Evolutionary conservation across 92 coral and sea anemone genomes (phyloP).

Genomic region (Zoanthus solanderi): DNA sequence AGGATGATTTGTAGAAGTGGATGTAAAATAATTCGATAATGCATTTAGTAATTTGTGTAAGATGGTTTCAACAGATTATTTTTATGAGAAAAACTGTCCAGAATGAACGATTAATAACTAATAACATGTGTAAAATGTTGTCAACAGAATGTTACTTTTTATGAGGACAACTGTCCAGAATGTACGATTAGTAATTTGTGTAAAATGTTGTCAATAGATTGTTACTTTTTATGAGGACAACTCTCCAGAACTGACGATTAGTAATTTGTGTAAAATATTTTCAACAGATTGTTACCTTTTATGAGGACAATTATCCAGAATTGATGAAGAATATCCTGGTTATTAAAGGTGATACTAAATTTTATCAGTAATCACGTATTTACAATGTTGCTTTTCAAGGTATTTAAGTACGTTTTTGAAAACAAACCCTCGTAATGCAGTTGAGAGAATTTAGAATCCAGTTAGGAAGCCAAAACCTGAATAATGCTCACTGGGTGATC

Average conservation of each 20-base stretch:
- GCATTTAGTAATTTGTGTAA: background rate
- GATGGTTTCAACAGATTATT: conserved; percentile 52
- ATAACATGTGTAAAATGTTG: no score
- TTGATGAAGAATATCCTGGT: conserved; percentile 79
- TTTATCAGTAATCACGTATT: background rate
- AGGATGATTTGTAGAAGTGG: no score
- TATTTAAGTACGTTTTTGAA: background rate
- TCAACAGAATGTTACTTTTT: no score
- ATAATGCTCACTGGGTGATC: no score
- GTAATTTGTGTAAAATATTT: background rate
- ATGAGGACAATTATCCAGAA: conserved; percentile 85
- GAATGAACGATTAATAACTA: conserved; percentile 73
- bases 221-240: no score
- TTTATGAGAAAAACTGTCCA: conserved; percentile 85
- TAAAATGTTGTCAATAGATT: no score
- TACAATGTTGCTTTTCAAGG: background rate
- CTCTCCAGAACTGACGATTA: no score
- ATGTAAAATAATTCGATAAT: no score
- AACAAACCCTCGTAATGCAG: background rate
- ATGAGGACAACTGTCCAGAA: no score
- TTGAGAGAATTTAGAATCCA: background rate
- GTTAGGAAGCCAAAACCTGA: background rate
- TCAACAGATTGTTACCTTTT: conserved; percentile 69
- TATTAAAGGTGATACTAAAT: conserved; percentile 67
- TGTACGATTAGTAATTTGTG: background rate